These are phyloP conservation scores for Sylvicola cinctus DNA, from an alignment of 2,888 invertebrate genomes.

Conservation along the genomic window DNA sequence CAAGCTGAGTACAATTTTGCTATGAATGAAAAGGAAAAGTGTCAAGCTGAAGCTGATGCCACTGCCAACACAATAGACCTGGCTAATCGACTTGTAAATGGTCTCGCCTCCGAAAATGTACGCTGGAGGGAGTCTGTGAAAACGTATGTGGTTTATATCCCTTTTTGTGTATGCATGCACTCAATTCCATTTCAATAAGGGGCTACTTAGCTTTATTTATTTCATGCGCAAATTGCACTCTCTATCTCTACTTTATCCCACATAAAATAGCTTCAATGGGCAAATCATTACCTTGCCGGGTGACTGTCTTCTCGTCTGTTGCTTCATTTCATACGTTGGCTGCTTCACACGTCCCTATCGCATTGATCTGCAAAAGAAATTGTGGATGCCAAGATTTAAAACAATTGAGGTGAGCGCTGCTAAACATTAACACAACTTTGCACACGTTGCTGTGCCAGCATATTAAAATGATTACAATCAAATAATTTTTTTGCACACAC, in stretches of 20 bases:
- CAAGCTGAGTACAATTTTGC: slow-evolving; percentile 73
- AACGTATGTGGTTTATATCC: slow-evolving; percentile 21
- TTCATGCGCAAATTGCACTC: too few species aligned
- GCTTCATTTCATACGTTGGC: slow-evolving; percentile 88
- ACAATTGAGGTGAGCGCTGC: slow-evolving; percentile 31
- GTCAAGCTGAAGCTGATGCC: slow-evolving; percentile 81
- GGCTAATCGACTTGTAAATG: slow-evolving; percentile 80
- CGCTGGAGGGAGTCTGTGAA: slow-evolving; percentile 54
- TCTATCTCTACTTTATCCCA: too few species aligned
- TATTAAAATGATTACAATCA: neutral
- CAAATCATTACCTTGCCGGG: slow-evolving; percentile 68
- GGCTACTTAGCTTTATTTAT: neutral
- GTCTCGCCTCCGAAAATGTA: slow-evolving; percentile 78
- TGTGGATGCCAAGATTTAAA: slow-evolving; percentile 64
- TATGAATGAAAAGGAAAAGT: slow-evolving; percentile 65
- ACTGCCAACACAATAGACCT: slow-evolving; percentile 76
- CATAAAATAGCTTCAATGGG: slow-evolving; percentile 43
- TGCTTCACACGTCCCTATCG: slow-evolving; percentile 78
- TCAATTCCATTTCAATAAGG: neutral
- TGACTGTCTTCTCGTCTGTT: slow-evolving; percentile 70
- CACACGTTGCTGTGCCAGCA: neutral
- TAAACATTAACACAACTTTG: slow-evolving; percentile 2
- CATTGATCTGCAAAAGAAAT: slow-evolving; percentile 48
- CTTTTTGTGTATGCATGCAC: slow-evolving; percentile 1
- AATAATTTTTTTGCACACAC: slow-evolving; percentile 8